These are phyloP conservation scores for Intellagama lesueurii DNA, from an alignment of 2,797 vertebrate species.

Conservation along the genomic window DNA sequence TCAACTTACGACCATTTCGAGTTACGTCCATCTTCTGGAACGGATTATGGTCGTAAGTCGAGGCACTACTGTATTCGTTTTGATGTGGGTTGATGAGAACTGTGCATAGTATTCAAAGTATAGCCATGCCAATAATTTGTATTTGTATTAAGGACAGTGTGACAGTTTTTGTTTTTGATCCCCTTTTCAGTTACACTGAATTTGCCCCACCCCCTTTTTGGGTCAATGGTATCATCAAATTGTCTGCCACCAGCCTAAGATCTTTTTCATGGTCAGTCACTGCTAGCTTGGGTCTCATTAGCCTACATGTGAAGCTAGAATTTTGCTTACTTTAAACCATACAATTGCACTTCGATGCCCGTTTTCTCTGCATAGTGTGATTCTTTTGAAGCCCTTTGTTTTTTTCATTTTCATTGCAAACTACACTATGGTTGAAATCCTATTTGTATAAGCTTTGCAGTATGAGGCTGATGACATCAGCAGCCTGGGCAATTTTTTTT, in stretches of 20 bases:
- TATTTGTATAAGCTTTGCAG: too few species aligned
- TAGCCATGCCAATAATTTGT: not conserved
- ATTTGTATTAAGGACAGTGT: not conserved
- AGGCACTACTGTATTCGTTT: too few species aligned
- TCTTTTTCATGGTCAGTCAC: not conserved
- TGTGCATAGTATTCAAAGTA: not conserved
- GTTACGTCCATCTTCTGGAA: too few species aligned
- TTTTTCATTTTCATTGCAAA: not conserved
- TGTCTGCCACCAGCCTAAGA: not conserved
- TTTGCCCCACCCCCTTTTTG: not conserved
- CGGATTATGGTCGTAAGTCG: too few species aligned
- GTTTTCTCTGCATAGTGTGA: not conserved
- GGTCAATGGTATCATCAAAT: not conserved
- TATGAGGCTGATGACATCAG: too few species aligned
- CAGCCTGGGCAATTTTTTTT: too few species aligned
- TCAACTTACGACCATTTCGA: too few species aligned
- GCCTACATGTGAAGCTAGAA: not conserved
- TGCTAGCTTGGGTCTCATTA: not conserved
- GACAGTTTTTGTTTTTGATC: not conserved
- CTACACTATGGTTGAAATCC: too few species aligned
- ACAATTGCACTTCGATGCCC: not conserved
- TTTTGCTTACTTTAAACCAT: too few species aligned
- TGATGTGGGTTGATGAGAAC: not conserved
- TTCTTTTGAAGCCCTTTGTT: not conserved
- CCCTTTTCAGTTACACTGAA: not conserved